Percentiles rank a stretch among this genome's conserved stretches.
These are phyloP conservation scores for Thecophora atra DNA, from an alignment of 2,888 invertebrate species.

Conservation along the genomic window DNA sequence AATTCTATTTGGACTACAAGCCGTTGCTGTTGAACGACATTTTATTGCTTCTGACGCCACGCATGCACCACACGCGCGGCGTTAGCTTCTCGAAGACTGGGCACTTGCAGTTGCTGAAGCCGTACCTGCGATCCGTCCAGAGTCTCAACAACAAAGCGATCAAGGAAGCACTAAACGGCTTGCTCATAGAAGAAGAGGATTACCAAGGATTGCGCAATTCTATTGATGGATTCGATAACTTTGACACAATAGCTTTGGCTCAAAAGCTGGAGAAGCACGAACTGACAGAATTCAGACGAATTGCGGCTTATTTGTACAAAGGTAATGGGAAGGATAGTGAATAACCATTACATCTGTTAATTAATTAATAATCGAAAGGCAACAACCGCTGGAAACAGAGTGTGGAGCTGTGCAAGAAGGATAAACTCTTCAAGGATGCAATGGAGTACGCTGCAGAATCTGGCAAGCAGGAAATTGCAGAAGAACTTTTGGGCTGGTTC, in stretches of 20 bases:
- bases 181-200: conserved; percentile 97
- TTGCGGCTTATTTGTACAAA: conserved; percentile 99
- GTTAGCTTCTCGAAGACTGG: conserved; percentile 81
- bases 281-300: conserved; percentile 97
- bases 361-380: conserved; percentile 68
- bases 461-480: conserved; percentile 95
- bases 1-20: conserved; percentile 98
- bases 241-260: conserved; percentile 98
- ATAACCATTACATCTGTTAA: neutral
- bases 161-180: conserved; percentile 96
- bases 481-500: conserved; percentile 98
- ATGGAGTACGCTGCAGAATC: conserved; percentile 99
- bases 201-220: conserved; percentile 94
- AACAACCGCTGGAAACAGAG: conserved; percentile 99
- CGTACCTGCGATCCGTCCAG: conserved; percentile 97
- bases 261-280: conserved; percentile 98
- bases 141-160: conserved; percentile 99
- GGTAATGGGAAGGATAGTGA: conserved; percentile 61
- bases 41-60: conserved; percentile 91
- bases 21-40: conserved; percentile 96
- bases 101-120: conserved; percentile 96
- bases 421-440: conserved; percentile 96
- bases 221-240: conserved; percentile 99
- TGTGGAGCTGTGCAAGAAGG: conserved; percentile 99
- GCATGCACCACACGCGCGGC: conserved; percentile 95